Evolutionary conservation across 37 sponge, comb jelly and placozoan species (phyloP), one percentile per base, ranked within the genome.

Genomic region (Chondrilla cf. caribensis): DNA sequence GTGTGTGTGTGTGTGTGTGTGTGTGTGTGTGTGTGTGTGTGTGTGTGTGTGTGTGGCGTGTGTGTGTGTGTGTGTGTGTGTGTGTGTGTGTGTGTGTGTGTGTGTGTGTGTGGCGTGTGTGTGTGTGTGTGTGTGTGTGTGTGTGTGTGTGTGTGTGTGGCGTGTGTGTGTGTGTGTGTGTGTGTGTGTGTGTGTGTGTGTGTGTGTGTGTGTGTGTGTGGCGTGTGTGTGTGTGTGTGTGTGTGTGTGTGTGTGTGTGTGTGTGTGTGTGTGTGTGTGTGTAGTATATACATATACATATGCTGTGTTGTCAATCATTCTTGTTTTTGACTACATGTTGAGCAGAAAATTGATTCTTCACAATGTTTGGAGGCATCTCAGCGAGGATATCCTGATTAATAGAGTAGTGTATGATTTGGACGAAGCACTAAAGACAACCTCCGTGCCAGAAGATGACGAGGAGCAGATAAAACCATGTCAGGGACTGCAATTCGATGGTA

Each of bases 401-500:
- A 87, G 67, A 55, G 72, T 75, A 21, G 88, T 89, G 40, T 93
- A 83, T 60, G 87, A 89, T 77, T 15, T 54, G 32, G 60, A 37
- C 2, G 60, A 37, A 25, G 81, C 4, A 36, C 44, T 31, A 62
- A 58, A 80, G 7, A 58, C 21, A 26, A 5, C 0, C 40, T 24
- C 21, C 25, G 47, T n/a, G 25, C 67, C 28, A 24, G 36, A 1
- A 36, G 65, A 0, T 15, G 25, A 0, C 0, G 65, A 38, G 18
- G 33, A 25, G 67, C 33, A 29, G 6, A 24, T 21, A 2, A n/a
- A n/a, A n/a, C n/a, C n/a, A n/a, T n/a, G n/a, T n/a, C 24, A 58
- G 21, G 55, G 7, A 2, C 67, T 94, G 19, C 43, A 33, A 35
- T 91, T 94, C 80, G 87, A 91, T 22, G 86, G 91, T 0, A 79